Conservation (phyloP, 1,140 invertebrate genomes). For the Drosophila ironensis region DNA sequence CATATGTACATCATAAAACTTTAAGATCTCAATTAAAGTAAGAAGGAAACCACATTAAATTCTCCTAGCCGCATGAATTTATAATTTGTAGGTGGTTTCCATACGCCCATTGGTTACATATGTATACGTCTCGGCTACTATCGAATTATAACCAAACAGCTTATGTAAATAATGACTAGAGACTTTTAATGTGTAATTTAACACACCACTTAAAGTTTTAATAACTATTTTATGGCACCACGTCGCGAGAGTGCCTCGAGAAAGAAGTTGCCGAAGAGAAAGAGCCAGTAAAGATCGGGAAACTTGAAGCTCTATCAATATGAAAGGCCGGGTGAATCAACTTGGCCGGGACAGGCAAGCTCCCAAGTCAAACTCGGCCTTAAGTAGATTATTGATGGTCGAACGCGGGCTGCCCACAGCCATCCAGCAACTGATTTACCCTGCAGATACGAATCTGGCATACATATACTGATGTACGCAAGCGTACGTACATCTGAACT, state of each 20-base stretch:
- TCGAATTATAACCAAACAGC: slow-evolving; percentile 9
- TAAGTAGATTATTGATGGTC: slow-evolving; percentile 38
- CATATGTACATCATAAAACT: too few relatives aligned
- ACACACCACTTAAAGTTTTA: slow-evolving; percentile 39
- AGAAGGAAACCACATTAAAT: too few relatives aligned
- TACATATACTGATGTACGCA: background rate
- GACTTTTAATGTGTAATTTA: slow-evolving; percentile 24
- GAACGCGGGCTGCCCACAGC: slow-evolving; percentile 22
- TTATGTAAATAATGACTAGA: slow-evolving; percentile 37
- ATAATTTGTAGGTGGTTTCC: too few relatives aligned
- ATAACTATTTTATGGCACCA: slow-evolving; percentile 39
- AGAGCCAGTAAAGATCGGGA: background rate
- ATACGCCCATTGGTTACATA: too few relatives aligned
- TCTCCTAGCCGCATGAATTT: too few relatives aligned
- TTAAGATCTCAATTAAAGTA: too few relatives aligned
- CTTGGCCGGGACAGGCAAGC: slow-evolving; percentile 8
- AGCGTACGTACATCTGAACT: slow-evolving; percentile 6
- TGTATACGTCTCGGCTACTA: too few relatives aligned
- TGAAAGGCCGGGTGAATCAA: slow-evolving; percentile 17
- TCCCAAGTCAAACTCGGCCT: slow-evolving; percentile 6
- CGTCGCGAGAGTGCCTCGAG: background rate
- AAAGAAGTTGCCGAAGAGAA: slow-evolving; percentile 10
- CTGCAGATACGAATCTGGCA: slow-evolving; percentile 5
- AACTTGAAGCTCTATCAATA: slow-evolving; percentile 18
- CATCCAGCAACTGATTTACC: slow-evolving; percentile 6